Base-by-base conservation (phyloP, 2,113 vertebrate species). In the Bubo blakistoni region DNA sequence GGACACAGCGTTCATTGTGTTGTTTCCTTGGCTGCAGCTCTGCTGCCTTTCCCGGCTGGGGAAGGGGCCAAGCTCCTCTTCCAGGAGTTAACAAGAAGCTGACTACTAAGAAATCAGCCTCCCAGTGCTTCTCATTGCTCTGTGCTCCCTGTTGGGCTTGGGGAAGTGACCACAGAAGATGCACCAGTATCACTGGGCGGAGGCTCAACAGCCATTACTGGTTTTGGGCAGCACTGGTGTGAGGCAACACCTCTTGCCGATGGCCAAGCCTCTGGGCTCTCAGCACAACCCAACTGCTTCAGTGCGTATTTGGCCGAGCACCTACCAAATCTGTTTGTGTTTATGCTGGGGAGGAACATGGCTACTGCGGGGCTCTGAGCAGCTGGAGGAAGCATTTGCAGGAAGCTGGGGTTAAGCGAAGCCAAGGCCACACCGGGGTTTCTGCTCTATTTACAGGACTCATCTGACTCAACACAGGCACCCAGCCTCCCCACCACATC, bases 161-260 rank as follows among this genome's bases (percentile, higher is more conserved):
- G 26, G 32, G 47, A 80, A 42, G 42, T 2, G 6, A 22, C 32
- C 0, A 0, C 27, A 58, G 46, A 51, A 79, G 42, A 16, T 11
- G 13, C 38, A 54, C 11, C n/a, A 32, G 62, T 40, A 49, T 54
- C 25, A 9, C 59, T 34, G 16, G 9, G 46, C 46, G 21, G 20
- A 7, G 11, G 4, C 25, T 86, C 32, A 54, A 11, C 21, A 51
- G 52, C 17, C 24, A 5, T 9, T 18, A 5, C 38, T 49, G 38
- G 9, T n/a, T 52, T 58, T 14, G 66, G 46, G 24, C 47, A 67
- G 63, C 34, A 17, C 57, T 8, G 30, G 14, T 3, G 38, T 38
- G 19, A 71, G 5, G 24, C 10, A 5, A 4, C 1, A 5, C 22
- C 26, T 51, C 62, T 66, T 51, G n/a, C 17, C 0, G 2, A 27